These are phyloP conservation scores for Hormaphis cornu DNA, from an alignment of 1,140 invertebrate genomes.

Conservation along the genomic window DNA sequence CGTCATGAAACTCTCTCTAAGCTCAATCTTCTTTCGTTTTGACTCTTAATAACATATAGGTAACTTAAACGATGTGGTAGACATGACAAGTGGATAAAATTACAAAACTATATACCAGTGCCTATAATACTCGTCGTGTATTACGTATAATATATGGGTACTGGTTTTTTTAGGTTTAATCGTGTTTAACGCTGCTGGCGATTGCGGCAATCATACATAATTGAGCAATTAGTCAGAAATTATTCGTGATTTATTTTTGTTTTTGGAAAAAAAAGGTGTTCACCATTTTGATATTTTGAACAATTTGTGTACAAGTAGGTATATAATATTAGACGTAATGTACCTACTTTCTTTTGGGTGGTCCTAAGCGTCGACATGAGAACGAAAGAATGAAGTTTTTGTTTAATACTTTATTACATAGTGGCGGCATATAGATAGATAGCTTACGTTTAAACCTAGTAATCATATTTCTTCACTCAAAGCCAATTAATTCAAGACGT, in stretches of 20 bases:
- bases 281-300: not conserved
- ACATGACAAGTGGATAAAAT: not conserved
- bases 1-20: too few relatives aligned
- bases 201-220: not conserved
- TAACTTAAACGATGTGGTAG: not conserved
- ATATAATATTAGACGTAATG: not conserved
- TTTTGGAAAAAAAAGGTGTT: not conserved
- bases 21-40: too few relatives aligned
- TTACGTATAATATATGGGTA: not conserved
- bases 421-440: too few relatives aligned
- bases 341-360: constrained; percentile 12
- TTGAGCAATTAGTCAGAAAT: not conserved
- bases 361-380: constrained; percentile 13
- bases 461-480: too few relatives aligned
- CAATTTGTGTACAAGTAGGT: not conserved
- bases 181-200: not conserved
- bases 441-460: too few relatives aligned
- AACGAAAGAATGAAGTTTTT: too few relatives aligned
- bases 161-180: not conserved
- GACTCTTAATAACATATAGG: too few relatives aligned
- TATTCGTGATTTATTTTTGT: not conserved
- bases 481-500: too few relatives aligned
- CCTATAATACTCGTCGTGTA: not conserved
- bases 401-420: too few relatives aligned
- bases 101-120: too few relatives aligned